Base-by-base conservation (phyloP, 2,113 vertebrate genomes). In the Malurus cyaneus region DNA sequence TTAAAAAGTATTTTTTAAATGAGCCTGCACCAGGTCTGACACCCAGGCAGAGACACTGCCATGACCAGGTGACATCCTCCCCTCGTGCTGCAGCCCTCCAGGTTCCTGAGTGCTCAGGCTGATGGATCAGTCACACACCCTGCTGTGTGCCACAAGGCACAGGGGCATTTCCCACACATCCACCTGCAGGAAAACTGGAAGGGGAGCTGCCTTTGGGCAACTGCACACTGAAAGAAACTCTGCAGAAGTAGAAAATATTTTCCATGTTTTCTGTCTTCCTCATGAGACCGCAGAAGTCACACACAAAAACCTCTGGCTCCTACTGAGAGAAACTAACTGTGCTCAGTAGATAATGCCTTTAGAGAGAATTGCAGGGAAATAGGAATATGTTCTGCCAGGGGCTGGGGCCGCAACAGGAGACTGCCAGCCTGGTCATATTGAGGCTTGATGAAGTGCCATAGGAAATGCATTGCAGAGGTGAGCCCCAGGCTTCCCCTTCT, bases 181-280 rank as follows among this genome's bases (percentile, higher is more conserved):
- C 72, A 6, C 25, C 44, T 60, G 34, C 56, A 81, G 34, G 31
- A 53, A 50, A 88, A 57, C 41, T 57, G 50, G 41, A 46, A 80
- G 26, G n/a, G 52, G 17, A 72, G 34, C 52, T 64, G 17, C 59
- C 39, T 14, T 16, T 18, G 18, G 50, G 41, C 49, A 60, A 62
- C 0, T 66, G 13, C 64, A 41, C 7, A 18, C 12, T 0, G 0
- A 66, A 82, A 91, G n/a, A 50, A 70, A 46, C 29, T 31, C 80
- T 39, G 34, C 69, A 84, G 57, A 66, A 66, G 52, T 1, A 42
- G 54, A 84, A 86, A 83, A 70, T 23, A 47, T 65, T 78, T 65
- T 34, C 18, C 18, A 1, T 25, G 41, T 41, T 72, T 85, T 61
- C 28, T 60, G 0, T 29, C 59, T 65, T 60, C 41, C 54, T 82